Conservation (phyloP, 2,113 vertebrate genomes). For the Notechis scutatus region DNA sequence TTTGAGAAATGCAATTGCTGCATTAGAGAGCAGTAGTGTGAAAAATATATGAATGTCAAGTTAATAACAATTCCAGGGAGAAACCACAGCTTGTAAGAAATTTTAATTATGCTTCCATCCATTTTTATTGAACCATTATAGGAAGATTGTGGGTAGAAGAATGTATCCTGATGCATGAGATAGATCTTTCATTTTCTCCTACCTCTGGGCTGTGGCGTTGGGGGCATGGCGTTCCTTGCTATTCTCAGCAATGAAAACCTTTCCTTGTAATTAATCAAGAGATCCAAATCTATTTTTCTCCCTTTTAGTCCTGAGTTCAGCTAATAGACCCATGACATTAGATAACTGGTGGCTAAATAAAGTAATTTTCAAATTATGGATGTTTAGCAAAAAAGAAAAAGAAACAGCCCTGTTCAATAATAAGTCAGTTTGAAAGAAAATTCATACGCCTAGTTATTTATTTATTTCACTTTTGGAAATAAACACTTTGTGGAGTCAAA, state of each 20-base stretch:
- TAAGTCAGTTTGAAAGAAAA: slow-evolving; percentile 22
- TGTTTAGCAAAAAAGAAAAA: slow-evolving; percentile 49
- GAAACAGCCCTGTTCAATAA: slow-evolving; percentile 27
- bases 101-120: slow-evolving; percentile 59
- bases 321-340: slow-evolving; percentile 41
- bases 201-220: neutral
- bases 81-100: slow-evolving; percentile 55
- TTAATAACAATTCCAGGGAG: slow-evolving; percentile 49
- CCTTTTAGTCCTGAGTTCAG: slow-evolving; percentile 37
- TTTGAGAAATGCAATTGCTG: slow-evolving; percentile 54
- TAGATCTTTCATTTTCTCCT: slow-evolving; percentile 32
- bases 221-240: slow-evolving; percentile 23
- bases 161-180: slow-evolving; percentile 45
- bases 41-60: slow-evolving; percentile 47
- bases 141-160: slow-evolving; percentile 3
- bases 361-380: slow-evolving; percentile 63
- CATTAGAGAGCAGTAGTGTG: slow-evolving; percentile 37
- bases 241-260: slow-evolving; percentile 51
- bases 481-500: slow-evolving; percentile 47
- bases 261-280: slow-evolving; percentile 57
- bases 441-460: slow-evolving; percentile 54
- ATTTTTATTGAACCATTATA: slow-evolving; percentile 53
- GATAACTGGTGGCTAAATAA: slow-evolving; percentile 56
- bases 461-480: slow-evolving; percentile 64
- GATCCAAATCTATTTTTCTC: slow-evolving; percentile 54